Evolutionary conservation across 2,113 vertebrate genomes (phyloP).

Genomic region (Gymnorhina tibicen): DNA sequence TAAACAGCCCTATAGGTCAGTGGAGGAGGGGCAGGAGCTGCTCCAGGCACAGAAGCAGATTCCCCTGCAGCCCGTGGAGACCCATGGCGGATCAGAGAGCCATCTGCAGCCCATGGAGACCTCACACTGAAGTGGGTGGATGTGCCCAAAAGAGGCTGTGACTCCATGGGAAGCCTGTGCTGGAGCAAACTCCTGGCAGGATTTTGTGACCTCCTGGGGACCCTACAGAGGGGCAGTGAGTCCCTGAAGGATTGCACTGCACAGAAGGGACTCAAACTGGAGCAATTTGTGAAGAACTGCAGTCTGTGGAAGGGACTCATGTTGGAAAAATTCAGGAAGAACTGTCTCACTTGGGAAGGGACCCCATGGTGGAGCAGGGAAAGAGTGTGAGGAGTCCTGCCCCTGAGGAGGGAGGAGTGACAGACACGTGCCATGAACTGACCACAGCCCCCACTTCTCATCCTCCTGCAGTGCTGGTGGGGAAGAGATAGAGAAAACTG

Average conservation of each 20-base stretch:
- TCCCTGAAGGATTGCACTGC: not conserved
- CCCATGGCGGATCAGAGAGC: not conserved
- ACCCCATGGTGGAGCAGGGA: not conserved
- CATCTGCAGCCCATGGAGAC: not conserved
- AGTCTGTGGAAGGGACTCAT: accelerated
- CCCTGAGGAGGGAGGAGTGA: not conserved
- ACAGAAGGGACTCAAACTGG: not conserved
- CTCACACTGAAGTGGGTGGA: not conserved
- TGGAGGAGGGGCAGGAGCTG: not conserved
- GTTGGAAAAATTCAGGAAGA: not conserved
- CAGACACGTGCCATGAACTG: not conserved
- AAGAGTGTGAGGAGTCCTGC: too few species aligned
- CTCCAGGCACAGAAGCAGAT: not conserved
- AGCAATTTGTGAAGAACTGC: not conserved
- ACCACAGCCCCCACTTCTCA: not conserved
- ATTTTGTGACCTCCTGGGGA: not conserved
- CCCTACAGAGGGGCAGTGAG: too few species aligned
- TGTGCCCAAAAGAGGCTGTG: not conserved
- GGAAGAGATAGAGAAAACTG: not conserved
- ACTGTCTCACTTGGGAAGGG: not conserved
- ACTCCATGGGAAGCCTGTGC: not conserved
- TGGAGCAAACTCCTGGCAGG: not conserved
- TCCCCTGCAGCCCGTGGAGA: not conserved
- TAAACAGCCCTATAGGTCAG: not conserved
- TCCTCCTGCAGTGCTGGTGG: not conserved